A percentile compares a stretch with the other conserved stretches of the same genome.
These are phyloP conservation scores for Trichogramma dendrolimi DNA, from an alignment of 2,888 invertebrate genomes.

Conservation along the genomic window DNA sequence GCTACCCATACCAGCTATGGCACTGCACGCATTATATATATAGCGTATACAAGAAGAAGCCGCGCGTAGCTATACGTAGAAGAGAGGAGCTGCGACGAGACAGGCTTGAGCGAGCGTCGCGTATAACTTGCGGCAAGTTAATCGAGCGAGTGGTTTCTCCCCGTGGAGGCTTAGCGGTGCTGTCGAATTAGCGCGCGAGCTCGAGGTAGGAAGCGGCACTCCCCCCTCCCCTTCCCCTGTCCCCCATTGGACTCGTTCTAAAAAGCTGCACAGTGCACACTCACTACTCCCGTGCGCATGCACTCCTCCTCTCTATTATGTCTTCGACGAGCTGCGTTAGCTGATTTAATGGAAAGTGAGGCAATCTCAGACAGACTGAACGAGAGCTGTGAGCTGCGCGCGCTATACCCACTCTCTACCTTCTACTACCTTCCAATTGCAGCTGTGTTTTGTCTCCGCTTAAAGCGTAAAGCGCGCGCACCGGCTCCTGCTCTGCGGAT, in stretches of 20 bases:
- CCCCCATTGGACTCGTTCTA: no score
- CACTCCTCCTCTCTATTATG: constrained; percentile 24
- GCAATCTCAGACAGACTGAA: constrained; percentile 35
- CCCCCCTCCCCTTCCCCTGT: neutral
- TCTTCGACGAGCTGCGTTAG: constrained; percentile 23
- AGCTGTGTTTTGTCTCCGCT: no score
- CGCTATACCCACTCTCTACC: neutral
- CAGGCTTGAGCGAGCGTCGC: neutral
- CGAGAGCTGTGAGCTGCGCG: neutral
- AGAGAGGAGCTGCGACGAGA: neutral
- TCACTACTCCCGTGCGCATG: constrained; percentile 6
- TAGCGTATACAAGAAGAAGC: neutral
- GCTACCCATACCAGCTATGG: no score
- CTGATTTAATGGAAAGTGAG: constrained; percentile 42
- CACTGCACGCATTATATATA: no score
- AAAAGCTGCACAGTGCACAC: no score
- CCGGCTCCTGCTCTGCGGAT: no score
- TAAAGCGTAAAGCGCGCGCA: no score
- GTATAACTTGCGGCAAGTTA: constrained; percentile 32
- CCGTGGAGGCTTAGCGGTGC: constrained; percentile 27
- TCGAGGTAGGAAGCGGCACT: constrained; percentile 2
- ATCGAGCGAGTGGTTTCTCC: constrained; percentile 39
- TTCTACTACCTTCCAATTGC: neutral
- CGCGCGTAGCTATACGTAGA: neutral
- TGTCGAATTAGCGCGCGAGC: constrained; percentile 19